Base-by-base conservation (phyloP, 2,797 vertebrate genomes). In the Thaleichthys pacificus region DNA sequence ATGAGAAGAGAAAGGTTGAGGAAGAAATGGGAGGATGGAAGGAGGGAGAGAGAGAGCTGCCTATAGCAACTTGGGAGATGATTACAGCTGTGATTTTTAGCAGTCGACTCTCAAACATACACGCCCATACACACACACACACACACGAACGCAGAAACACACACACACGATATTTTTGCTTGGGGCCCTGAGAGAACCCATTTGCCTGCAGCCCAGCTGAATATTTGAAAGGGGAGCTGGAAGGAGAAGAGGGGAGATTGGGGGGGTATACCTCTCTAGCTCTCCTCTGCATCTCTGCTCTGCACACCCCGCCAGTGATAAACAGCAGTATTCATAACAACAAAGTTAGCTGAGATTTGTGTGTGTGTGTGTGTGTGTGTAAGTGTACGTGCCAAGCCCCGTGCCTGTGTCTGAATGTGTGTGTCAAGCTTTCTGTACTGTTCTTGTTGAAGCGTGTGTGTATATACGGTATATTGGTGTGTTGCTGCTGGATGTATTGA, bases 61-160 rank as follows among this genome's bases (percentile, higher is more conserved):
- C 65, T 66, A 21, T 17, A 57, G 54, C 63, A 24, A 61, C 58
- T 9, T 6, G 73, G 70, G 76, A 73, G 71, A 58, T 54, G 74
- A 80, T 74, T 73, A 70, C 8, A 63, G 71, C 49, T 62, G n/a
- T 30, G 67, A 65, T 38, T 51, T 38, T 51, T 19, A 35, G 30
- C 19, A 4, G 51, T 54, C 14, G 51, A 54, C 1, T 54, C 3
- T 54, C 3, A n/a, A 51, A 51, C 47, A 47, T 8, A 51, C 47
- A 51, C 47, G 9, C 47, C 6, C 47, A 51, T 8, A 49, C 47
- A 49, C 47, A 51, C 47, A 51, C 17, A 54, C 17, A 42, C 14
- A 49, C 32, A 32, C 21, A 28, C 49, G 7, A 28, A 30, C 9
- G 38, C 38, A 38, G 35, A 38, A 38, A 38, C 35, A 32, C 21